Evolutionary conservation across 2,888 invertebrate genomes (phyloP).

Genomic region (Eubasilissa splendida): DNA sequence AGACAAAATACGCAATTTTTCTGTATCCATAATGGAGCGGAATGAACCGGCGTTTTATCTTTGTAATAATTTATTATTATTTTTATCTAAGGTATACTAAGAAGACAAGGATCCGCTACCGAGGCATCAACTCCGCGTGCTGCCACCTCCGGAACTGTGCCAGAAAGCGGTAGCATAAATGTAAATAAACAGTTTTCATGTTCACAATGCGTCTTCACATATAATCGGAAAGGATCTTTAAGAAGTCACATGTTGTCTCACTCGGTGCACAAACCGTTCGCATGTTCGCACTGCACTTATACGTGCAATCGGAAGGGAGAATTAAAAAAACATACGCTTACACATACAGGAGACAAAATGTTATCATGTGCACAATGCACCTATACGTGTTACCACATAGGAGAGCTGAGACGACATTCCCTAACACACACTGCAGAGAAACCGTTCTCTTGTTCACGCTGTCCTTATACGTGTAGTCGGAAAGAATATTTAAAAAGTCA

Average conservation of each 20-base stretch:
- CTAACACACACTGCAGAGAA: slow-evolving; percentile 6
- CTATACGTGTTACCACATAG: background rate
- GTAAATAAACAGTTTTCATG: slow-evolving; percentile 17
- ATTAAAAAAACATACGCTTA: background rate
- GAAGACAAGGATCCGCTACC: too few relatives aligned
- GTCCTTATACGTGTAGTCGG: background rate
- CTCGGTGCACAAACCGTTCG: slow-evolving; percentile 5
- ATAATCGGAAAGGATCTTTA: background rate
- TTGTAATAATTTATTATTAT: too few relatives aligned
- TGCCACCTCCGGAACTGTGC: too few relatives aligned
- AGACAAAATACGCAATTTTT: too few relatives aligned
- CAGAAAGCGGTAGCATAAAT: too few relatives aligned
- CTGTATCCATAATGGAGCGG: too few relatives aligned
- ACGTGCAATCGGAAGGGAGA: background rate
- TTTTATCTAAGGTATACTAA: too few relatives aligned
- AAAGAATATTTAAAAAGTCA: slow-evolving; percentile 20
- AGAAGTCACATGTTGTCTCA: slow-evolving; percentile 4
- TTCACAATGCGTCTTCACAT: background rate
- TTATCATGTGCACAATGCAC: background rate
- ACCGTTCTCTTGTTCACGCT: background rate
- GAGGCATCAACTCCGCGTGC: too few relatives aligned
- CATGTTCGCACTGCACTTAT: slow-evolving; percentile 14
- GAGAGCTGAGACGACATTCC: background rate
- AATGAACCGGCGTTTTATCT: too few relatives aligned
- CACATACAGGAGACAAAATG: slow-evolving; percentile 11